phyloP scores from a whole-genome alignment of 2,797 vertebrate species.

The Pseudopleuronectes americanus region DNA sequence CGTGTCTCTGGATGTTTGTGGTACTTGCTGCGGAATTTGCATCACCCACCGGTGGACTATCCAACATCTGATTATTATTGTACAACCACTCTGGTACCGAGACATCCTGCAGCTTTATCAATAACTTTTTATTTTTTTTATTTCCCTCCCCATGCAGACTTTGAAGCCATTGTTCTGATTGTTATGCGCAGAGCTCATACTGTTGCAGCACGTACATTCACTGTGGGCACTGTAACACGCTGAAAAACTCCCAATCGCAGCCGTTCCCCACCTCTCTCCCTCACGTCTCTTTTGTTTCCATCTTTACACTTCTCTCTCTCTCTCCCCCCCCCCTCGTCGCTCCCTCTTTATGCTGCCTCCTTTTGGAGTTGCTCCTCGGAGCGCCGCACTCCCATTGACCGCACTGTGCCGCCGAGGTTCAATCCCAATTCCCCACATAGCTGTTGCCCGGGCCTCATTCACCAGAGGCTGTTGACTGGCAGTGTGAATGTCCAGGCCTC shows the following conservation, averaged over 20 bases:
- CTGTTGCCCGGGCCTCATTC: slow-evolving; percentile 77
- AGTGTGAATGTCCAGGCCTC: slow-evolving; percentile 73
- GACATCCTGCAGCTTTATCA: slow-evolving; percentile 40
- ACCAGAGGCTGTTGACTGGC: slow-evolving; percentile 68
- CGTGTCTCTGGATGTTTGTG: slow-evolving; percentile 11
- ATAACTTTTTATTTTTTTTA: slow-evolving; percentile 34
- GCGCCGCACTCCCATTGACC: slow-evolving; percentile 57
- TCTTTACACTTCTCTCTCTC: slow-evolving; percentile 28
- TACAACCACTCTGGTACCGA: slow-evolving; percentile 28
- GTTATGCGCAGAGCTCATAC: slow-evolving; percentile 4
- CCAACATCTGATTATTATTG: slow-evolving; percentile 43
- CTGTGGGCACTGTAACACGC: slow-evolving; percentile 37
- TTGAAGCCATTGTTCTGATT: slow-evolving; percentile 46
- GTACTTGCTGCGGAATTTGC: slow-evolving; percentile 11
- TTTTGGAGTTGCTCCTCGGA: slow-evolving; percentile 60
- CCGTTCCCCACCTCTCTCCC: slow-evolving; percentile 46
- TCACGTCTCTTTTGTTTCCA: slow-evolving; percentile 63
- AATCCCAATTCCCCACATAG: slow-evolving; percentile 61
- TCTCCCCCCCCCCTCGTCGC: slow-evolving; percentile 10
- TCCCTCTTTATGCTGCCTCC: slow-evolving; percentile 60
- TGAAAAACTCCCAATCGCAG: slow-evolving; percentile 43
- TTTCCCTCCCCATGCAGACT: slow-evolving; percentile 26
- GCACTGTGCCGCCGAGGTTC: slow-evolving; percentile 55
- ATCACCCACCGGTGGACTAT: slow-evolving; percentile 20
- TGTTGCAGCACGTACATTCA: slow-evolving; percentile 46